Base-by-base conservation (phyloP, 2,888 invertebrate species). In the Apodemia hepburni region DNA sequence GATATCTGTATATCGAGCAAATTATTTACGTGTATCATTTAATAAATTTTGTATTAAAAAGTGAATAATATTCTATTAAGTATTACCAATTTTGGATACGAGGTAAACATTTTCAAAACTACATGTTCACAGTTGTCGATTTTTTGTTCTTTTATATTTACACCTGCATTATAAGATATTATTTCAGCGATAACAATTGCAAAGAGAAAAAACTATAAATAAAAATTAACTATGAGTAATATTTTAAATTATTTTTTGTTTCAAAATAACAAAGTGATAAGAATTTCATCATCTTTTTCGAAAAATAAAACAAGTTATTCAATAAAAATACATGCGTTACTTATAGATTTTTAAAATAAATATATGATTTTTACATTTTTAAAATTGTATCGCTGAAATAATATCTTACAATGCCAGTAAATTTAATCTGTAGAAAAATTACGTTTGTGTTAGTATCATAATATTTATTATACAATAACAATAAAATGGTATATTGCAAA, bases 101-200 rank as follows among this genome's bases (percentile, higher is more conserved):
- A 45, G n/a, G 45, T 45, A 4, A 45, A 45, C 45, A 45, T 45
- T 45, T 45, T 45, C 45, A 45, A 45, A 45, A 45, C 45, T 45
- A 45, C 45, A 45, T 45, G 6, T 45, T 45, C 45, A 5, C n/a
- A 45, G 45, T 45, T 45, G 6, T n/a, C n/a, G 6, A 45, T 6
- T n/a, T 5, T 6, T 5, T 11, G 11, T 38, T 15, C 11, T 0
- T 12, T 3, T 38, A 15, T 45, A 45, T n/a, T 45, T n/a, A 45
- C 1, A n/a, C n/a, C n/a, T 45, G 45, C 45, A 1, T n/a, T n/a
- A n/a, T 45, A 45, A 45, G 45, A 45, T 45, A 45, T 45, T 45
- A 45, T 45, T 45, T 45, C 45, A 45, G 45, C 45, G 6, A 45
- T 15, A 45, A n/a, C 45, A 45, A 11, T 12, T 12, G 12, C 12